Conservation (phyloP, 35 echinoderm and acorn worm species). For the Eucidaris tribuloides region DNA sequence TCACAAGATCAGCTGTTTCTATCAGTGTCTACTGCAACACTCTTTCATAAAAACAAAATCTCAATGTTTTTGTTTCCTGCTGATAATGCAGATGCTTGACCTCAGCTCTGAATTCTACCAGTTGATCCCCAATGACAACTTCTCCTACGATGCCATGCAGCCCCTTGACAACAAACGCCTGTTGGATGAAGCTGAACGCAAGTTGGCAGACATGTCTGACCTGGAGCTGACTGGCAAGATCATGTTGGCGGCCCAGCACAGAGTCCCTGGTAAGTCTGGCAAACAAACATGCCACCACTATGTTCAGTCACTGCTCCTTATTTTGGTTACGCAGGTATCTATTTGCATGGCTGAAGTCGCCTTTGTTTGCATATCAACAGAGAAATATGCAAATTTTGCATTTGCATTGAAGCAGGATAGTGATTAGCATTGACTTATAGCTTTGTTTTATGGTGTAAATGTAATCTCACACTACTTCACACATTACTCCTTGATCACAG, state of each 20-base stretch:
- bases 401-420: background rate
- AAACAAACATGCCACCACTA: background rate
- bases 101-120: slow-evolving; percentile 81
- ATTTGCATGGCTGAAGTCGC: too few species aligned
- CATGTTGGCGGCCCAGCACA: slow-evolving; percentile 77
- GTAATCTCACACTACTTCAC: too few species aligned
- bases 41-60: too few species aligned
- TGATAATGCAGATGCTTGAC: slow-evolving; percentile 60
- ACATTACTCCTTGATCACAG: too few species aligned
- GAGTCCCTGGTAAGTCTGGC: slow-evolving; percentile 46
- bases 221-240: slow-evolving; percentile 64
- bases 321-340: too few species aligned
- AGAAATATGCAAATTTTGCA: background rate
- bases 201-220: slow-evolving; percentile 67
- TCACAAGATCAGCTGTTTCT: too few species aligned
- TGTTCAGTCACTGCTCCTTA: background rate
- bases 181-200: slow-evolving; percentile 41
- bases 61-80: too few species aligned
- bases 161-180: slow-evolving; percentile 45
- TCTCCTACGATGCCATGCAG: slow-evolving; percentile 65
- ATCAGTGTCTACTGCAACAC: too few species aligned
- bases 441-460: background rate
- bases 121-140: slow-evolving; percentile 75
- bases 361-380: too few species aligned
- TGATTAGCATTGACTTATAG: background rate